phyloP scores from a whole-genome alignment of 2,113 vertebrate genomes.

The Hyperoodon ampullatus region DNA sequence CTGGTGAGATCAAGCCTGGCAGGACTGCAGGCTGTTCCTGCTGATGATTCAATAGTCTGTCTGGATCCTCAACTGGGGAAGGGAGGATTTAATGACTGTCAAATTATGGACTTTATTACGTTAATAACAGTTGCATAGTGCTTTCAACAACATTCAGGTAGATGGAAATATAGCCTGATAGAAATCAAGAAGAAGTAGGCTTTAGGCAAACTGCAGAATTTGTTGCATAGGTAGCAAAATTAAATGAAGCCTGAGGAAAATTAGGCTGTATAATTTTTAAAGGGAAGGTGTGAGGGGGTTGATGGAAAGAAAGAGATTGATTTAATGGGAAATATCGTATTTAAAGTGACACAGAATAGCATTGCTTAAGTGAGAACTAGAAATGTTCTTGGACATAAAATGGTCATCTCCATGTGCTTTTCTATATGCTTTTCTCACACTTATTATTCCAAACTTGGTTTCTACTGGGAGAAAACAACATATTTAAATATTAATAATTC shows the following conservation, averaged over 20 bases:
- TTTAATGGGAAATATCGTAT: not conserved
- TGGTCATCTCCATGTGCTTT: not conserved
- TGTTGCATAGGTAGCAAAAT: not conserved
- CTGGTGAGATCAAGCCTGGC: not conserved
- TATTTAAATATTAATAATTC: constrained; percentile 63
- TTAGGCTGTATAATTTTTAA: not conserved
- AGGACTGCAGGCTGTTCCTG: not conserved
- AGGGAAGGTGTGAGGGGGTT: not conserved
- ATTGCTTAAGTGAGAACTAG: not conserved
- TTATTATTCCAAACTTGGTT: constrained; percentile 42
- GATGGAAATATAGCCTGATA: not conserved
- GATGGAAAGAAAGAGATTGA: not conserved
- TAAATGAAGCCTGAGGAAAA: not conserved
- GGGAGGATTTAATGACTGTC: not conserved
- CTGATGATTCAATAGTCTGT: not conserved
- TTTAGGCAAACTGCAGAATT: not conserved
- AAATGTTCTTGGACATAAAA: not conserved
- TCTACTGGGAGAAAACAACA: constrained; percentile 56
- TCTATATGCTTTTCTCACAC: not conserved
- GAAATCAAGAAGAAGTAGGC: not conserved
- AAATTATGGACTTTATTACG: not conserved
- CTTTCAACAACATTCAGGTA: not conserved
- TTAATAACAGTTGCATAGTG: not conserved
- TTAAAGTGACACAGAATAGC: not conserved
- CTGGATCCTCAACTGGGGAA: not conserved